Evolutionary conservation across 1,140 invertebrate species (phyloP).

Genomic region (Nymphalis io): DNA sequence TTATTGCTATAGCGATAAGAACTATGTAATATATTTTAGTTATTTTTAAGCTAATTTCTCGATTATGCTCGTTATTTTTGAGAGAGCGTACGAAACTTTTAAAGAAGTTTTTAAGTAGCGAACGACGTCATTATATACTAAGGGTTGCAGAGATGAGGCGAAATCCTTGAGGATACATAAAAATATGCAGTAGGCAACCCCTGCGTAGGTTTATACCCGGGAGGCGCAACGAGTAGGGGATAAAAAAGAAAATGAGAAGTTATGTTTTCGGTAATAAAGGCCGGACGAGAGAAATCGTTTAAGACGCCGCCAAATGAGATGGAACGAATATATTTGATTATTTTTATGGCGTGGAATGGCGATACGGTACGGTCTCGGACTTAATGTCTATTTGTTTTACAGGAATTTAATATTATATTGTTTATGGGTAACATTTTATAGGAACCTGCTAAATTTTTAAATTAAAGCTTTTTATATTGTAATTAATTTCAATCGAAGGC

Average conservation of each 20-base stretch:
- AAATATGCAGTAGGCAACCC: conserved; percentile 73
- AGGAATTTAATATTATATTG: conserved; percentile 68
- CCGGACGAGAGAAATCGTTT: conserved; percentile 80
- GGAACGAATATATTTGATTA: conserved; percentile 81
- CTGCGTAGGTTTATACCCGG: conserved; percentile 57
- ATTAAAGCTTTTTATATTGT: conserved; percentile 34
- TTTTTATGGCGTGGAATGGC: conserved; percentile 78
- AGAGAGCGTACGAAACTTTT: conserved; percentile 27
- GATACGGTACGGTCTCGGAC: conserved; percentile 66
- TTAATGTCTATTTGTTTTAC: conserved; percentile 78
- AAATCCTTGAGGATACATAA: conserved; percentile 64
- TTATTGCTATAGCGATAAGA: not conserved
- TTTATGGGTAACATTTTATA: conserved; percentile 54
- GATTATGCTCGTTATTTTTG: conserved; percentile 21
- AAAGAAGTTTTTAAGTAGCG: conserved; percentile 34
- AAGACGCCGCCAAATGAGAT: conserved; percentile 79
- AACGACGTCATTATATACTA: conserved; percentile 41
- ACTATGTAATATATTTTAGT: not conserved
- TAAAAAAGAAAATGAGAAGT: conserved; percentile 81
- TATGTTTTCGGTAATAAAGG: conserved; percentile 80
- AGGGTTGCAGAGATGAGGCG: conserved; percentile 54
- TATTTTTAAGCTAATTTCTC: conserved; percentile 7
- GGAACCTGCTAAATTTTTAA: conserved; percentile 43
- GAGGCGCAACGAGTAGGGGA: conserved; percentile 70
- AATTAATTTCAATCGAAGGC: not conserved